Base-by-base conservation (phyloP, 2,113 vertebrate species). In the Paedocypris sp. region DNA sequence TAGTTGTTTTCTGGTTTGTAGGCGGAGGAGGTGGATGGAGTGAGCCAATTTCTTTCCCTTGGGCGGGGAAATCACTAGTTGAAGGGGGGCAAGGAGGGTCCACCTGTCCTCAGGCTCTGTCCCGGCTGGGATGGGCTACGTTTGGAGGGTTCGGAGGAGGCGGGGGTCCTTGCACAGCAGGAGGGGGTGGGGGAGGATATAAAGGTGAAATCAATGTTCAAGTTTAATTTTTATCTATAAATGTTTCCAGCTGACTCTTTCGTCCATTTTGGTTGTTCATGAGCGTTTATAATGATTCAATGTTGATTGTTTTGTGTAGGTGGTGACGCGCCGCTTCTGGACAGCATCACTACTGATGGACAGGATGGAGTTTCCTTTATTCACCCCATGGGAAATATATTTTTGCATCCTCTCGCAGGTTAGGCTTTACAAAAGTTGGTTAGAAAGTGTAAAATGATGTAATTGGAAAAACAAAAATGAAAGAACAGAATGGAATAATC, bases 361-460 rank as follows among this genome's bases (percentile, higher is more conserved):
- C 85, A 90, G 64, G 85, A 89, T 70, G 91, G 89, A 3, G 78
- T 90, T 63, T 98, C 91, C 2, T 95, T 93, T 69, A 77, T 92
- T 60, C 85, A 90, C 53, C 88, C 89, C 2, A 78, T 80, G 68
- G 88, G 88, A 60, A 90, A 97, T 66, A 85, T 93, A 66, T 97
- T 88, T 76, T 77, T 95, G 36, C 88, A 88, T 63, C 92, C 91
- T 38, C 76, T 97, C 51, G 90, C 91, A 84, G 91, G 90, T 92
- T 74, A 70, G 64, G 5, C 60, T 66, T 20, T 1, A 51, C 4
- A 22, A 23, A 32, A 42, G 4, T 13, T 32, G n/a, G n/a, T n/a
- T 19, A n/a, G 11, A 20, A 10, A 3, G 3, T 51, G 23, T 31
- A 11, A 11, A 19, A 8, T 51, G 48, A 7, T 51, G 18, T 51